Evolutionary conservation across 2,888 invertebrate genomes (phyloP).

Genomic region (Xylocampa areola): DNA sequence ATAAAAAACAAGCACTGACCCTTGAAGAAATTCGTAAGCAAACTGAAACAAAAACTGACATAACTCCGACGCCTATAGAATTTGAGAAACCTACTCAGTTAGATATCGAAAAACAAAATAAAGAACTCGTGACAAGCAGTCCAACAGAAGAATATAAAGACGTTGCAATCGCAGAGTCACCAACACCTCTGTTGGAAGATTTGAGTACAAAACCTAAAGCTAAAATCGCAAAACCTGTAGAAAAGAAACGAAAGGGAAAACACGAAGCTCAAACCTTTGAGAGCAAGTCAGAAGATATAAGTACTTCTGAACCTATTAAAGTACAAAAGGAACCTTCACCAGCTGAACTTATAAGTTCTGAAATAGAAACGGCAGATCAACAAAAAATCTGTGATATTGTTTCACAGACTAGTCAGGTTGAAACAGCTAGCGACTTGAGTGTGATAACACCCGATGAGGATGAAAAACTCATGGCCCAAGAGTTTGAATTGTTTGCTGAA

Average conservation of each 20-base stretch:
- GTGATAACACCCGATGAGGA: slow-evolving; percentile 24
- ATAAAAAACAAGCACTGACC: slow-evolving; percentile 55
- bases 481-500: slow-evolving; percentile 49
- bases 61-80: slow-evolving; percentile 5
- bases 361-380: neutral
- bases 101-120: neutral
- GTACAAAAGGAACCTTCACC: slow-evolving; percentile 14
- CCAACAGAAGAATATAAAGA: slow-evolving; percentile 25
- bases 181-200: slow-evolving; percentile 36
- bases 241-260: slow-evolving; percentile 74
- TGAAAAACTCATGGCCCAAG: slow-evolving; percentile 36
- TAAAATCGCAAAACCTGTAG: slow-evolving; percentile 80
- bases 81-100: slow-evolving; percentile 3
- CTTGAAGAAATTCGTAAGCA: slow-evolving; percentile 31
- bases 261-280: slow-evolving; percentile 41
- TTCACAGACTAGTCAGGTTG: neutral
- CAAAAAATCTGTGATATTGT: slow-evolving; percentile 6
- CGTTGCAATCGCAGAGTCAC: slow-evolving; percentile 7
- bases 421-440: slow-evolving; percentile 10
- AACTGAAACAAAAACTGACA: slow-evolving; percentile 16
- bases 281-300: slow-evolving; percentile 13
- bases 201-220: slow-evolving; percentile 70
- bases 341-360: slow-evolving; percentile 10
- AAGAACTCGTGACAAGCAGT: slow-evolving; percentile 3
- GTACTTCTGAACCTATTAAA: slow-evolving; percentile 11